These are phyloP conservation scores for Dendropsophus ebraccatus DNA, from an alignment of 2,113 vertebrate species.

Conservation along the genomic window DNA sequence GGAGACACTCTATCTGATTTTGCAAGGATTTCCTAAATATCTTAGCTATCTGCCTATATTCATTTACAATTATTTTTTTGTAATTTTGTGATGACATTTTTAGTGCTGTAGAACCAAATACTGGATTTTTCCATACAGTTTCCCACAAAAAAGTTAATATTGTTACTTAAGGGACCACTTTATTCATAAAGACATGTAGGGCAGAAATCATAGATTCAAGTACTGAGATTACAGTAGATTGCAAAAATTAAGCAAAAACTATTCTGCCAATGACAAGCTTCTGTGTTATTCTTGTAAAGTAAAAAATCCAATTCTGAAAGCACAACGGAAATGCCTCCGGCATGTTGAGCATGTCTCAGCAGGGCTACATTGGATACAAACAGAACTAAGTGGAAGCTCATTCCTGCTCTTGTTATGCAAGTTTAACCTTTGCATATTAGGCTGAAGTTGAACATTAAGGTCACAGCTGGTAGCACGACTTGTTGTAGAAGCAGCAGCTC, in stretches of 20 bases:
- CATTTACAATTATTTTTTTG: too few relatives aligned
- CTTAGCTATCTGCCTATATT: too few relatives aligned
- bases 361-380: constrained; percentile 3
- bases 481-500: not conserved
- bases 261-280: not conserved
- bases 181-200: too few relatives aligned
- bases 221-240: not conserved
- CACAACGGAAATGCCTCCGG: not conserved
- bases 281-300: not conserved
- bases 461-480: not conserved
- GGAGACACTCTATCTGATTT: too few relatives aligned
- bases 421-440: constrained; percentile 24
- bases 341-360: constrained; percentile 2
- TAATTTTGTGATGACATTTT: too few relatives aligned
- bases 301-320: not conserved
- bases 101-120: too few relatives aligned
- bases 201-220: not conserved
- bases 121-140: too few relatives aligned
- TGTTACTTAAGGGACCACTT: too few relatives aligned
- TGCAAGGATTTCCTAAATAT: too few relatives aligned
- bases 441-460: constrained; percentile 16
- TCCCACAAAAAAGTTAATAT: too few relatives aligned
- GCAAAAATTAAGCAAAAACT: not conserved
- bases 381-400: not conserved
- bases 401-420: constrained; percentile 20